Percentiles rank a stretch among this genome's conserved stretches.
phyloP scores from a whole-genome alignment of 2,113 vertebrate species.

The Gulo gulo region DNA sequence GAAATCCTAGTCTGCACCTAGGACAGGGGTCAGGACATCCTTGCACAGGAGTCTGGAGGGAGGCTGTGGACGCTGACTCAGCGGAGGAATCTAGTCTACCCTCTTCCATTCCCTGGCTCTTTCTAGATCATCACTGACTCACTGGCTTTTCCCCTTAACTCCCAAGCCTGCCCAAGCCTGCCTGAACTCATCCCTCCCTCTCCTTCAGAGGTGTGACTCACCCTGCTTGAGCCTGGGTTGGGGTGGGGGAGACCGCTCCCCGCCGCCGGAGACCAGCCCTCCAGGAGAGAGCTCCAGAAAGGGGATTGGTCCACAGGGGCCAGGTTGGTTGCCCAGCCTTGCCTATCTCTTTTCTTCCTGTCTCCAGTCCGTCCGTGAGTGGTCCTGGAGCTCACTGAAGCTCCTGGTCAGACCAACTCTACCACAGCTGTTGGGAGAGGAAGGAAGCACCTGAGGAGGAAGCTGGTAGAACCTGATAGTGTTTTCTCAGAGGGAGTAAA shows the following conservation, averaged over 20 bases:
- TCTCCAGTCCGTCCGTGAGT: not conserved
- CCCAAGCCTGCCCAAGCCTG: not conserved
- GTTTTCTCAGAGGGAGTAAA: not conserved
- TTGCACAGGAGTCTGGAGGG: not conserved
- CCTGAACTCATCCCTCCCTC: not conserved
- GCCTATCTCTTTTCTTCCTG: too few relatives aligned
- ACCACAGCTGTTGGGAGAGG: too few relatives aligned
- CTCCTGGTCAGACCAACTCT: not conserved
- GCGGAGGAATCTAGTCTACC: not conserved
- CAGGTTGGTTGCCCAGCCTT: fast-evolving
- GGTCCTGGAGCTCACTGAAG: not conserved
- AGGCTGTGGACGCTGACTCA: not conserved
- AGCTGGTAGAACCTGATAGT: not conserved
- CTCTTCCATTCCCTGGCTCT: too few relatives aligned
- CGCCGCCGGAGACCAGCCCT: not conserved
- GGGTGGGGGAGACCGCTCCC: not conserved
- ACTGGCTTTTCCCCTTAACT: not conserved
- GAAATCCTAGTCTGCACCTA: not conserved
- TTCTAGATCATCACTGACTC: slow-evolving; percentile 13
- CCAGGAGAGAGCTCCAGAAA: not conserved
- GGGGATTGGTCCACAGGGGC: not conserved
- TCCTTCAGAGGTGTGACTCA: not conserved
- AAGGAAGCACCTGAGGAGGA: not conserved
- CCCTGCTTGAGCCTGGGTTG: fast-evolving
- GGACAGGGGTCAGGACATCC: not conserved